phyloP scores from a whole-genome alignment of 2,888 invertebrate species.

The Resseliella maxima region DNA sequence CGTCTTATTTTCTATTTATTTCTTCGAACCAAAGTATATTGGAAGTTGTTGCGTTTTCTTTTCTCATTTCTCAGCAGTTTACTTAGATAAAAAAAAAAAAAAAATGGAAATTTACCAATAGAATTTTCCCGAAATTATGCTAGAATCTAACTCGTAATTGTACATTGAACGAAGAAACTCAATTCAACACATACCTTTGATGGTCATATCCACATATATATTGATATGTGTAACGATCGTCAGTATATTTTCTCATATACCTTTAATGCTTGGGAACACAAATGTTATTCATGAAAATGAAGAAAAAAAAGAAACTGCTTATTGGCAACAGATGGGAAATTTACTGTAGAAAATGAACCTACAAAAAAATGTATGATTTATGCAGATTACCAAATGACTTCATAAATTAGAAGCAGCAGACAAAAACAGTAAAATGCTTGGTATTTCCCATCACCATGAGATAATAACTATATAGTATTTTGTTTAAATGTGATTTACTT shows the following conservation, averaged over 20 bases:
- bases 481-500: constrained; percentile 7
- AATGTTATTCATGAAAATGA: not conserved
- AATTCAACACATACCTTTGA: too few species aligned
- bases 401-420: not conserved
- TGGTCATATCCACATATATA: too few species aligned
- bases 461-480: not conserved
- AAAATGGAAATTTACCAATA: too few species aligned
- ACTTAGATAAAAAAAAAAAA: too few species aligned
- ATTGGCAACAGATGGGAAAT: constrained; percentile 38
- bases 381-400: not conserved
- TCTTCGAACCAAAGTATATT: not conserved
- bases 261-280: not conserved
- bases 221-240: too few species aligned
- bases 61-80: too few species aligned
- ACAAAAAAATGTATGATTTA: not conserved
- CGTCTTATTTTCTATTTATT: not conserved
- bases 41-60: too few species aligned
- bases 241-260: not conserved
- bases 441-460: not conserved
- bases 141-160: too few species aligned
- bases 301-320: too few species aligned
- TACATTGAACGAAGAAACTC: too few species aligned
- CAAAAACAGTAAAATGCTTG: not conserved
- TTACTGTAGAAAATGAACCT: not conserved
- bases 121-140: too few species aligned